Evolutionary conservation across 23 tunicate genomes (phyloP), one percentile per base, ranked within the genome.

Genomic region (Ascidia mentula): DNA sequence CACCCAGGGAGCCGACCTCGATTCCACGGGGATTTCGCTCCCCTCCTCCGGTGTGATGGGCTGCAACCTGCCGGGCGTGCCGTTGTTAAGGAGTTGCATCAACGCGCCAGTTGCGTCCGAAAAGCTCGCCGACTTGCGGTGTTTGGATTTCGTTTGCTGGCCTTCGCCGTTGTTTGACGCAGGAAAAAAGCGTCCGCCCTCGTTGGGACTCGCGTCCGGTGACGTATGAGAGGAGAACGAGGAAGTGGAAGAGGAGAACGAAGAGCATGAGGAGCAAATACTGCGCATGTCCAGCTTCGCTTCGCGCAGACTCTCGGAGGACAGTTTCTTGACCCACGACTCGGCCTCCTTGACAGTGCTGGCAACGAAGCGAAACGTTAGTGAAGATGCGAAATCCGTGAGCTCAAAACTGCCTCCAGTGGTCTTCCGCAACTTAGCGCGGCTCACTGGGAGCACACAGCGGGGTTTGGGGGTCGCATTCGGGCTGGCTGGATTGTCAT

Each of bases 191-290:
- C 82, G 36, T 40, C 74, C 78, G 0, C 80, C 34, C 37, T 73
- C 84, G 35, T 40, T 78, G 28, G 87, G 87, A 76, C 82, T 83
- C 40, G 80, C 74, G 46, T 73, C 94, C 46, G 94, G 94, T 28
- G 94, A 89, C 30, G 94, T 65, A 46, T 69, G 94, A 39, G 94
- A 89, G 38, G 88, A 65, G 73, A 79, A 79, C 36, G 90, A 86
- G n/a, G 89, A 85, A 12, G 89, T 85, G 71, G 82, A 85, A 38
- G 94, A 89, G 37, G 94, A 78, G 78, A 79, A 89, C 38, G 94
- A 89, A n/a, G 94, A 89, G 72, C 85, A 83, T 46, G 94, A 89
- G 18, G 94, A 89, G 94, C 94, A 89, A 15, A 89, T 78, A 71
- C 94, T 89, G 34, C 88, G 53, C 94, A 89, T 89, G 81, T 89